Conservation (phyloP, 1,140 invertebrate species). For the Elymnias hypermnestra region DNA sequence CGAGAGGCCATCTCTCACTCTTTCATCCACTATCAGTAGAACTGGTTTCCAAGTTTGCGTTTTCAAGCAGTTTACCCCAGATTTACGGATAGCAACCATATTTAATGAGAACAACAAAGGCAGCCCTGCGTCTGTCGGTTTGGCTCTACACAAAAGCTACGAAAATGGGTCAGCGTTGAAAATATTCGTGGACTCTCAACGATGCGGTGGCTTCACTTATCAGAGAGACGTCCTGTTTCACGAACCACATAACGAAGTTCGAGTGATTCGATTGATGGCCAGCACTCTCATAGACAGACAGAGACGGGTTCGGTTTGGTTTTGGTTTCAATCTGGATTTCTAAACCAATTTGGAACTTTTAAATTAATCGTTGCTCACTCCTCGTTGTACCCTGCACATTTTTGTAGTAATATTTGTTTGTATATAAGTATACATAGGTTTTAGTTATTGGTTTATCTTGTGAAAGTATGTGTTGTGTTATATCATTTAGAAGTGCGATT, state of each 20-base stretch:
- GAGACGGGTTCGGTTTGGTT: constrained; percentile 47
- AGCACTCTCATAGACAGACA: constrained; percentile 56
- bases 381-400: constrained; percentile 12
- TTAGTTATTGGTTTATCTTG: constrained; percentile 62
- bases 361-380: constrained; percentile 1
- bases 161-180: constrained; percentile 51
- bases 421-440: constrained; percentile 74
- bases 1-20: constrained; percentile 34
- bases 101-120: constrained; percentile 37
- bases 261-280: constrained; percentile 42
- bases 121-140: constrained; percentile 34
- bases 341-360: constrained; percentile 18
- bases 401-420: constrained; percentile 65
- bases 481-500: constrained; percentile 45
- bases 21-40: constrained; percentile 49
- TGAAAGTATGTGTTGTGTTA: constrained; percentile 27
- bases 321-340: constrained; percentile 63
- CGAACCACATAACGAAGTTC: constrained; percentile 40
- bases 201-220: constrained; percentile 55
- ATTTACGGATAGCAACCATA: constrained; percentile 51
- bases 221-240: constrained; percentile 52
- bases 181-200: constrained; percentile 58
- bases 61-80: constrained; percentile 47
- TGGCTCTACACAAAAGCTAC: constrained; percentile 54
- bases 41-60: constrained; percentile 53